Conservation (phyloP, 2,113 vertebrate genomes). For the Suricata suricatta region DNA sequence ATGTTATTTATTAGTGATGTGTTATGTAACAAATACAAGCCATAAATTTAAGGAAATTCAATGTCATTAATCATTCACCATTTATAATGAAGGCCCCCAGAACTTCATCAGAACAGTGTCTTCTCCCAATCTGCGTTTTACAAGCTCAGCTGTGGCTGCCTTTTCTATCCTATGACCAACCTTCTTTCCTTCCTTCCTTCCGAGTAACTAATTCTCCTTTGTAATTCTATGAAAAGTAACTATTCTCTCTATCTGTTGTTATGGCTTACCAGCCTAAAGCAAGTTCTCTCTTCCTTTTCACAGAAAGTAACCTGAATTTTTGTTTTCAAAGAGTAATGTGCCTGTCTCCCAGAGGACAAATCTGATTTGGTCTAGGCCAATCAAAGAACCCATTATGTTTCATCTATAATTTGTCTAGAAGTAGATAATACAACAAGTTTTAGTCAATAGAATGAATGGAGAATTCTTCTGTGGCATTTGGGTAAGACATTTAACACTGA, state of each 20-base stretch:
- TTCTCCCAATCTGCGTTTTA: constrained; percentile 66
- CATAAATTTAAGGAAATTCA: constrained; percentile 72
- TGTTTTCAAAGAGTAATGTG: not conserved
- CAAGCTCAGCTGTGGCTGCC: constrained; percentile 40
- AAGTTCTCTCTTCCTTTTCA: not conserved
- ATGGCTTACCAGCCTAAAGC: constrained; percentile 50
- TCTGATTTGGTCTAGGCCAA: not conserved
- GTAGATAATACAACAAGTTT: not conserved
- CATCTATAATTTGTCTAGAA: not conserved
- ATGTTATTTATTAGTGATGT: constrained; percentile 72
- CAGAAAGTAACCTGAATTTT: not conserved
- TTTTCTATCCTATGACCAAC: constrained; percentile 65
- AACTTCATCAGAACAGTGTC: constrained; percentile 60
- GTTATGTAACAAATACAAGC: constrained; percentile 69
- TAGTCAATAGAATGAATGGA: not conserved
- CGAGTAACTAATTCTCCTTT: constrained; percentile 66
- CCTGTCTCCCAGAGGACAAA: not conserved
- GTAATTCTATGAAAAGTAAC: constrained; percentile 64
- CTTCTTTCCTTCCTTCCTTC: constrained; percentile 59
- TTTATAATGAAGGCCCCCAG: constrained; percentile 58
- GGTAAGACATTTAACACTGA: not conserved
- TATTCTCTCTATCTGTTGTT: constrained; percentile 57
- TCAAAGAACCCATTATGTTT: not conserved
- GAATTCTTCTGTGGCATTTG: not conserved
- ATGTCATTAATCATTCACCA: constrained; percentile 65